Base-by-base conservation (phyloP, 2,113 vertebrate species). In the Donacobius atricapilla region DNA sequence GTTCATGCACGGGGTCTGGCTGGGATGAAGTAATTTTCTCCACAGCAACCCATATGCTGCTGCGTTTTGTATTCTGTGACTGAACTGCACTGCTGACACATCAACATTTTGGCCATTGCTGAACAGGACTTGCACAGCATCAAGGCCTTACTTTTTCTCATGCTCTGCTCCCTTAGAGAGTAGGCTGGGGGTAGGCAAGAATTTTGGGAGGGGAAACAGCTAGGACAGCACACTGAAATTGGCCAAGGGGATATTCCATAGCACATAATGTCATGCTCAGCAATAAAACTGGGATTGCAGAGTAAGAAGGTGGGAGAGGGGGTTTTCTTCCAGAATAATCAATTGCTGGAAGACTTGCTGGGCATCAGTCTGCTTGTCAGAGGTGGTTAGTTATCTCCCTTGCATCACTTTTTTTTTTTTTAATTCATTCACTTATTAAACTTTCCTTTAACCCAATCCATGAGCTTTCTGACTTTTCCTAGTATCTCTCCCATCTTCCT, bases 401-500 rank as follows among this genome's bases (percentile, higher is more conserved):
- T 35, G 30, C 35, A 60, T 16, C 0, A 11, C 1, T 15, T 50
- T 47, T 56, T 37, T 35, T 33, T n/a, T 45, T 24, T 6, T 8
- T 56, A n/a, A n/a, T 54, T 65, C 22, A 15, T 79, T 64, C 57
- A 39, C 7, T 24, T 56, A 28, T 2, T 45, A 40, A 78, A 35
- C 10, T 48, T 15, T 40, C 18, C 51, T 79, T 82, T 28, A 65
- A 65, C 8, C 3, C 15, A 64, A 28, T 3, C 8, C 28, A 21
- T 1, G 2, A 72, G 7, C 13, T 33, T 48, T 44, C 54, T 33
- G 31, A 11, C 15, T 72, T 84, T 58, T 44, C n/a, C 48, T n/a
- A 14, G 3, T 16, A 10, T 54, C 6, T 37, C 8, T 8, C 8
- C 3, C 7, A 24, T 21, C 13, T 37, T 2, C 1, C 57, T 13